Evolutionary conservation across 2,797 vertebrate species (phyloP).

Genomic region (Phylloscopus collybita): DNA sequence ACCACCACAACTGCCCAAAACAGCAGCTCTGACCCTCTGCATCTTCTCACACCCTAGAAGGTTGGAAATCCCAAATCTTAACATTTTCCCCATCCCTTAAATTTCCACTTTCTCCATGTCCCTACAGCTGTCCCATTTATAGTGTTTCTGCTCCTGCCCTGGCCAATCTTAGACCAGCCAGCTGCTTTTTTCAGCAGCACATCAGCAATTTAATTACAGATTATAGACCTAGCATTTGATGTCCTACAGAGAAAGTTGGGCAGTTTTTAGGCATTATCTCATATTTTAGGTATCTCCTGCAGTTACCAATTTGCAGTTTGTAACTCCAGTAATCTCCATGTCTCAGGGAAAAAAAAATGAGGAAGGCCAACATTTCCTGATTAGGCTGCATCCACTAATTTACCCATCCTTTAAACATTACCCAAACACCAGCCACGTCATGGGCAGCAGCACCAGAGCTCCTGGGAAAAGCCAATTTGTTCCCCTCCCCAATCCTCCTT

Average conservation of each 20-base stretch:
- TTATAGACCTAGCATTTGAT: slow-evolving; percentile 56
- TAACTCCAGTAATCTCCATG: slow-evolving; percentile 48
- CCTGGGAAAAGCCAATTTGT: not conserved
- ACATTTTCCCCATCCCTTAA: not conserved
- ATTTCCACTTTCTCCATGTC: not conserved
- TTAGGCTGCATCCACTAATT: slow-evolving; percentile 13
- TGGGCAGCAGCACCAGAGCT: not conserved
- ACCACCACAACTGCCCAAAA: not conserved
- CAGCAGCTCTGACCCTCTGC: not conserved
- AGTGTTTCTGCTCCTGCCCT: not conserved
- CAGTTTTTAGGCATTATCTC: slow-evolving; percentile 61
- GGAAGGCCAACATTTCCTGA: slow-evolving; percentile 38
- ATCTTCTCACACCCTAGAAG: not conserved
- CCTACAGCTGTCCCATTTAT: not conserved
- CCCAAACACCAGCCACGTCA: not conserved
- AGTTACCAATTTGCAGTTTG: slow-evolving; percentile 61
- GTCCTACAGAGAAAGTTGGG: slow-evolving; percentile 46
- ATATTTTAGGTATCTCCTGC: slow-evolving; percentile 65
- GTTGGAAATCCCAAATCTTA: not conserved
- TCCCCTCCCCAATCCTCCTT: not conserved
- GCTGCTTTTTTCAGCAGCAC: slow-evolving; percentile 62
- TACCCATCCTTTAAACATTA: slow-evolving; percentile 1
- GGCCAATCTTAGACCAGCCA: slow-evolving; percentile 20
- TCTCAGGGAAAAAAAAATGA: not conserved
- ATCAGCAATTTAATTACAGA: slow-evolving; percentile 69